A percentile compares a stretch with the other conserved stretches of the same genome.
Evolutionary conservation across 2,797 vertebrate species (phyloP).

Genomic region (Sebastiscus tertius): DNA sequence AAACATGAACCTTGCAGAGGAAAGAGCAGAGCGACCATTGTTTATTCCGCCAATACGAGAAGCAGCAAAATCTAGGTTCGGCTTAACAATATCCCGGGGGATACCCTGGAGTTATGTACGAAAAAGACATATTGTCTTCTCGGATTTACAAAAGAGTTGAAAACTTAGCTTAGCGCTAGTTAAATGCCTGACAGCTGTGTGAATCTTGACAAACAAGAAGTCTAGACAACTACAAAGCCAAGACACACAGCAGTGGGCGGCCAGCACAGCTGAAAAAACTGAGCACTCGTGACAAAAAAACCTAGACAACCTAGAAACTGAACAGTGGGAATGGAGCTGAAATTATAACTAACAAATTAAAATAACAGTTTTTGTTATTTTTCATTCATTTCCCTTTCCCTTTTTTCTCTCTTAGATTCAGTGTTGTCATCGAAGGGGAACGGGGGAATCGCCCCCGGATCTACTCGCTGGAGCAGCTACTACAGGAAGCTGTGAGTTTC

Average conservation of each 20-base stretch:
- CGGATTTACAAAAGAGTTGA: conserved; percentile 29
- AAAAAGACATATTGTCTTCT: conserved; percentile 10
- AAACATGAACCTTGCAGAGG: background rate
- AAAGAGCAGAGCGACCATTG: background rate
- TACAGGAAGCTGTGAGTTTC: conserved; percentile 93
- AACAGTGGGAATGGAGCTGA: background rate
- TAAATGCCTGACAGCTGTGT: conserved; percentile 39
- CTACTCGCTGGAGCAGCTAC: conserved; percentile 95
- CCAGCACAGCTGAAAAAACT: conserved; percentile 28
- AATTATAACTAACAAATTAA: background rate
- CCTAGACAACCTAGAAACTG: background rate
- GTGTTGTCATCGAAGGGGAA: conserved; percentile 94
- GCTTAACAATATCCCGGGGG: background rate
- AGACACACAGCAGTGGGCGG: conserved; percentile 21
- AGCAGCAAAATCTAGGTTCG: background rate
- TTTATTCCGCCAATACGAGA: background rate
- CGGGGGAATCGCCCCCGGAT: conserved; percentile 93
- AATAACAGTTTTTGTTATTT: background rate
- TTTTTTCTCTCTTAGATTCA: conserved; percentile 84
- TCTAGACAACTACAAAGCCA: conserved; percentile 36
- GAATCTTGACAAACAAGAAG: conserved; percentile 43
- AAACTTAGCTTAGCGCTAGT: conserved; percentile 14
- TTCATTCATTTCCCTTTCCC: background rate
- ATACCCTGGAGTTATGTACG: background rate
- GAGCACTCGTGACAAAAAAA: background rate